phyloP scores from a whole-genome alignment of 2,888 invertebrate species.

The Drosophila diplacantha region DNA sequence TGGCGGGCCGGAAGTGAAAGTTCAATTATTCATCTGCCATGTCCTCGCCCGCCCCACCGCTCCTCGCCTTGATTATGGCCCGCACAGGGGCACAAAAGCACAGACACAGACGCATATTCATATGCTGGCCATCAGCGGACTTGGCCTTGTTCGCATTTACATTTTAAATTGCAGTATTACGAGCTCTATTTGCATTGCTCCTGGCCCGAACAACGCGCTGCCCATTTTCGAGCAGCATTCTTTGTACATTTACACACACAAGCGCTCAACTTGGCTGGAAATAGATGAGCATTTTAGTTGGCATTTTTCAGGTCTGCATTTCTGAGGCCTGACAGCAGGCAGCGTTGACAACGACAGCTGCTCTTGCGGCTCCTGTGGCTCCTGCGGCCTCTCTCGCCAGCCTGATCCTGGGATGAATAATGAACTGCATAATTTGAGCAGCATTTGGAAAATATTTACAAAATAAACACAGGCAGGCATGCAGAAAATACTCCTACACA shows the following conservation, averaged over 20 bases:
- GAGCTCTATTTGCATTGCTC: slow-evolving; percentile 59
- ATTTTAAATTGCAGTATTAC: slow-evolving; percentile 70
- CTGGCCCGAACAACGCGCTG: slow-evolving; percentile 55
- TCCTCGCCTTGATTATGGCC: slow-evolving; percentile 47
- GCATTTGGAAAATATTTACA: slow-evolving; percentile 26
- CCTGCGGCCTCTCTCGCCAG: slow-evolving; percentile 4
- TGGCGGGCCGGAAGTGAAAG: slow-evolving; percentile 59
- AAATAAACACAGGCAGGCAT: slow-evolving; percentile 18
- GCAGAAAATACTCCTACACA: slow-evolving; percentile 9
- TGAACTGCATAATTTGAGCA: slow-evolving; percentile 40
- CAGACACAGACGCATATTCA: slow-evolving; percentile 23
- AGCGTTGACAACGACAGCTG: slow-evolving; percentile 41
- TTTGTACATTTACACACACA: slow-evolving; percentile 39
- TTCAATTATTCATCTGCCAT: slow-evolving; percentile 67
- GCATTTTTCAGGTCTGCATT: slow-evolving; percentile 47
- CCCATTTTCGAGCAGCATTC: slow-evolving; percentile 41
- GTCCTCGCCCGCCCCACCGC: slow-evolving; percentile 16
- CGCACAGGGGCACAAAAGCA: slow-evolving; percentile 26
- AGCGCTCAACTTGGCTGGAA: slow-evolving; percentile 21
- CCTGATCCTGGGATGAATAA: slow-evolving; percentile 23
- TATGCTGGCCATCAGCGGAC: slow-evolving; percentile 49
- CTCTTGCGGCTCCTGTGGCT: slow-evolving; percentile 35
- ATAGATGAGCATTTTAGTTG: slow-evolving; percentile 47
- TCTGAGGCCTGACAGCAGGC: slow-evolving; percentile 47
- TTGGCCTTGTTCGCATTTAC: slow-evolving; percentile 65